phyloP scores from a whole-genome alignment of 2,888 invertebrate genomes.

The Bruchidius siliquastri region DNA sequence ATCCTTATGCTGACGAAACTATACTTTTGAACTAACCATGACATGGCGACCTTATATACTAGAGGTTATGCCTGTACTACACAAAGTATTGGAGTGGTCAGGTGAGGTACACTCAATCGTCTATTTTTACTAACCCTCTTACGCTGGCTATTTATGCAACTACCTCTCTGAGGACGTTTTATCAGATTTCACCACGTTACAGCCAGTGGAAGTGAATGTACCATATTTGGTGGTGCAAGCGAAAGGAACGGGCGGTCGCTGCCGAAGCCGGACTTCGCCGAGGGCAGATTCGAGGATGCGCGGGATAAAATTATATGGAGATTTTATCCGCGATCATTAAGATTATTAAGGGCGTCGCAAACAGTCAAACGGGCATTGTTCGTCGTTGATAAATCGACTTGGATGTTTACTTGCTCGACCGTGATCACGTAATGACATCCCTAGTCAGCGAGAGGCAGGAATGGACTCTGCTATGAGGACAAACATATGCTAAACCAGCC shows the following conservation, averaged over 20 bases:
- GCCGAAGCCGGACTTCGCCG: conserved; percentile 44
- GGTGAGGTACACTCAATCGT: too few relatives aligned
- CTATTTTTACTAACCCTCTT: too few relatives aligned
- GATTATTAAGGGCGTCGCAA: conserved; percentile 48
- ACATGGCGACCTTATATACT: too few relatives aligned
- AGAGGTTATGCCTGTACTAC: too few relatives aligned
- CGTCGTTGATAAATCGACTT: conserved; percentile 42
- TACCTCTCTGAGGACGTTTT: neutral
- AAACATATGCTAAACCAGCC: neutral
- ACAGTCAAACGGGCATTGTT: conserved; percentile 44
- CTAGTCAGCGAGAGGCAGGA: conserved; percentile 13
- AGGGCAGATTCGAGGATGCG: conserved; percentile 45
- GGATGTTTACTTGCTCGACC: conserved; percentile 42
- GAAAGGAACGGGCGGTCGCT: conserved; percentile 13
- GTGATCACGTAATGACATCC: conserved; percentile 35
- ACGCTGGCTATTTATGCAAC: too few relatives aligned
- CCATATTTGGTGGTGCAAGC: conserved; percentile 1
- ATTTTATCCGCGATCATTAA: conserved; percentile 49
- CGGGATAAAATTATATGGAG: conserved; percentile 45
- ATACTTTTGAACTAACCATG: too few relatives aligned
- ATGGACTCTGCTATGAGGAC: neutral
- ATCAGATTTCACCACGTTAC: neutral
- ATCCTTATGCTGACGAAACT: too few relatives aligned
- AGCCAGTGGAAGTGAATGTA: neutral
- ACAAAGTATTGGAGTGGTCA: too few relatives aligned